phyloP scores from a whole-genome alignment of 2,888 invertebrate genomes.

The Ornithoptera priamus region DNA sequence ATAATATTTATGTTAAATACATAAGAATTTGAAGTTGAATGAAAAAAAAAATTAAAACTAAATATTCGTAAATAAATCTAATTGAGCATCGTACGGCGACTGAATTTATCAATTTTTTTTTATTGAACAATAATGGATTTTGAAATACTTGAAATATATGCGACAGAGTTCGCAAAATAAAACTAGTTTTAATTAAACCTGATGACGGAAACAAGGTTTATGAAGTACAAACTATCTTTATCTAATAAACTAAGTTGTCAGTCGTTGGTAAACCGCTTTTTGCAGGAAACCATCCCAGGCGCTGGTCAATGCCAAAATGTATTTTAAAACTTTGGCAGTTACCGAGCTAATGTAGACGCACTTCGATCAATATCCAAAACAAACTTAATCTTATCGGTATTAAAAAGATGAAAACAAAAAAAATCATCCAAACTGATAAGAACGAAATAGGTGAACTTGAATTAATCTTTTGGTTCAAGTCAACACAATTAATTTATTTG shows the following conservation, averaged over 20 bases:
- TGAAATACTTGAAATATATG: too few relatives aligned
- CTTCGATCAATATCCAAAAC: conserved; percentile 18
- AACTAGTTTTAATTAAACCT: not conserved
- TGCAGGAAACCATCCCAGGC: conserved; percentile 13
- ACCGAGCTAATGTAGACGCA: conserved; percentile 20
- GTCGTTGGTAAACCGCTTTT: conserved; percentile 12
- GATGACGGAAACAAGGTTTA: not conserved
- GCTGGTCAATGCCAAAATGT: conserved; percentile 20
- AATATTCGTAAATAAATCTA: too few relatives aligned
- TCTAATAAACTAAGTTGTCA: not conserved
- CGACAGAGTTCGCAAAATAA: too few relatives aligned
- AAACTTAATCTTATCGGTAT: not conserved
- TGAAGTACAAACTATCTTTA: not conserved
- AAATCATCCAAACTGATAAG: not conserved
- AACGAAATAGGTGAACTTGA: not conserved
- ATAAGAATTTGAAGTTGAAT: too few relatives aligned
- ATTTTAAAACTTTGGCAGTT: conserved; percentile 24
- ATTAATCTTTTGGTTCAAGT: too few relatives aligned
- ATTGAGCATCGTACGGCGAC: too few relatives aligned
- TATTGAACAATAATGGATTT: too few relatives aligned
- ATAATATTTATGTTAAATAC: too few relatives aligned
- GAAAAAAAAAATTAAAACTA: too few relatives aligned
- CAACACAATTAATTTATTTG: too few relatives aligned
- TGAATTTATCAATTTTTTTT: too few relatives aligned
- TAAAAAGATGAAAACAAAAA: not conserved